Evolutionary conservation across 2,113 vertebrate genomes (phyloP).

Genomic region (Setophaga petechia): DNA sequence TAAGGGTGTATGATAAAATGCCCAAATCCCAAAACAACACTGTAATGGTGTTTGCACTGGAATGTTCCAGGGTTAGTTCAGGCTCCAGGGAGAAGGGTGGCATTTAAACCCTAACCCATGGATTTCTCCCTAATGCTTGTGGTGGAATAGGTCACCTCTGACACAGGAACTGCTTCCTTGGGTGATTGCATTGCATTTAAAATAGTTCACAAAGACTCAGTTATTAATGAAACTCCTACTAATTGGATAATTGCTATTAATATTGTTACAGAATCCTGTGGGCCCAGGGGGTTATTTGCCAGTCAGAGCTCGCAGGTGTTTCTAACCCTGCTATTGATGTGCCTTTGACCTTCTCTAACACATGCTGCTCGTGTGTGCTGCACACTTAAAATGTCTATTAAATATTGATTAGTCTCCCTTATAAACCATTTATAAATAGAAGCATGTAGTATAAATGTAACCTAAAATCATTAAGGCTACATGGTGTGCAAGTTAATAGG

Average conservation of each 20-base stretch:
- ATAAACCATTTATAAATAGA: conserved; percentile 40
- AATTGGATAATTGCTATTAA: neutral
- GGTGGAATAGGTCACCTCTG: neutral
- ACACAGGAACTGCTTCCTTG: neutral
- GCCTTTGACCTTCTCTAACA: neutral
- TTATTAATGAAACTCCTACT: neutral
- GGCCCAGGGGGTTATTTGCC: neutral
- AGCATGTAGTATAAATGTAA: conserved; percentile 19
- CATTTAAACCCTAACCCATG: neutral
- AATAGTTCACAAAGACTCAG: neutral
- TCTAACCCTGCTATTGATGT: neutral
- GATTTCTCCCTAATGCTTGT: neutral
- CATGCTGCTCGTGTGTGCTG: conserved; percentile 5
- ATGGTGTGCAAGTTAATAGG: conserved; percentile 7
- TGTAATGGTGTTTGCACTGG: neutral
- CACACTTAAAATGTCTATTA: conserved; percentile 9
- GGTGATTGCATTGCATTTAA: neutral
- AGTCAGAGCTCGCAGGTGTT: neutral
- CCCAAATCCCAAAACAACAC: neutral
- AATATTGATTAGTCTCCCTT: conserved; percentile 30
- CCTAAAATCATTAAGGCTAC: conserved; percentile 27
- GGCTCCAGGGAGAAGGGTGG: neutral
- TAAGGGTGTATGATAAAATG: neutral
- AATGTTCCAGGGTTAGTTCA: neutral
- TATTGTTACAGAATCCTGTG: neutral